Conservation (phyloP, 2,113 vertebrate genomes). For the Agelaius tricolor region DNA sequence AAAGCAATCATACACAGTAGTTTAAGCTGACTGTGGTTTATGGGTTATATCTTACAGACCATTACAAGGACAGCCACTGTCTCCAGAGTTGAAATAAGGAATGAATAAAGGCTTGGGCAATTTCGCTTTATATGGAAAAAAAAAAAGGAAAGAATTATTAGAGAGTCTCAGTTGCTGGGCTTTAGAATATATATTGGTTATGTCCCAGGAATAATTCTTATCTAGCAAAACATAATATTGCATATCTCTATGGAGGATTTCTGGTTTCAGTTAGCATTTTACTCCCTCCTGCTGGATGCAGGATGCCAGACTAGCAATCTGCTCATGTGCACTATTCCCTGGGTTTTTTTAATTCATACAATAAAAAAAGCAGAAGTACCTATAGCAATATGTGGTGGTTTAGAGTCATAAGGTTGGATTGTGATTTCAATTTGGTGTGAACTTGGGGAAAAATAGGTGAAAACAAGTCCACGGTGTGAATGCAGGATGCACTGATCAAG, state of each 20-base stretch:
- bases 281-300: not conserved
- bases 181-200: not conserved
- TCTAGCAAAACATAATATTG: not conserved
- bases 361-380: not conserved
- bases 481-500: not conserved
- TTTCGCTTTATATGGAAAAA: not conserved
- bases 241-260: not conserved
- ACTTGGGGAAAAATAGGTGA: not conserved
- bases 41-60: not conserved
- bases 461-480: not conserved
- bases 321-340: not conserved
- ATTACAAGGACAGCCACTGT: accelerated
- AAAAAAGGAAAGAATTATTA: not conserved
- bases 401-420: not conserved
- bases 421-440: not conserved
- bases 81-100: not conserved
- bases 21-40: not conserved
- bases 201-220: not conserved
- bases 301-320: not conserved
- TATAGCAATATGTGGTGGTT: not conserved
- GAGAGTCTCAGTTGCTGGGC: not conserved
- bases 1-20: not conserved
- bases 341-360: not conserved
- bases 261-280: not conserved
- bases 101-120: not conserved